phyloP scores from a whole-genome alignment of 2,797 vertebrate genomes.

The Siniperca scherzeri region DNA sequence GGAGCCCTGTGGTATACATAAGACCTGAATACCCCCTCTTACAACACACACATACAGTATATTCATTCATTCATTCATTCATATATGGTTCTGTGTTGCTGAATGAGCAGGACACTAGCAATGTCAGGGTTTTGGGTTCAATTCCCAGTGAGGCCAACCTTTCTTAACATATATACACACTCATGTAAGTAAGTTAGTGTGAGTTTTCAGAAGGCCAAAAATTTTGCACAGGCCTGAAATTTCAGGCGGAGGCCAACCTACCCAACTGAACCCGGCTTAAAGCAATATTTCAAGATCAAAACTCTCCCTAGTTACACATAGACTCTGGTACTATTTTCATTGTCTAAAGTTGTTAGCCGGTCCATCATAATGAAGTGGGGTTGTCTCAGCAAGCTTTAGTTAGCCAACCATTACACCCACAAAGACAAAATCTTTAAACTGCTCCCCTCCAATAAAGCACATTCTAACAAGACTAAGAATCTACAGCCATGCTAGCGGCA shows the following conservation, averaged over 20 bases:
- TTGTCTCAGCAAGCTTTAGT: background rate
- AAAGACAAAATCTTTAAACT: background rate
- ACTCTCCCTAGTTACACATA: background rate
- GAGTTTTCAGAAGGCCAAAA: background rate
- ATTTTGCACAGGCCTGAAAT: background rate
- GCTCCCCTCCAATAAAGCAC: background rate
- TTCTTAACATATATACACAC: background rate
- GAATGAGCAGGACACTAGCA: slow-evolving; percentile 19
- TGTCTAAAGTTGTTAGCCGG: background rate
- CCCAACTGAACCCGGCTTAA: background rate
- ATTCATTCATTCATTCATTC: slow-evolving; percentile 38
- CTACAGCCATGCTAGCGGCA: background rate
- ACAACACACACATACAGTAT: slow-evolving; percentile 51
- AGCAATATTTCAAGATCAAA: background rate
- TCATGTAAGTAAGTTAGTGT: background rate
- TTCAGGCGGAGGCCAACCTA: background rate
- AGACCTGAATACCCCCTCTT: slow-evolving; percentile 57
- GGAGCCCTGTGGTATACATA: slow-evolving; percentile 71
- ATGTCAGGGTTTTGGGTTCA: slow-evolving; percentile 24
- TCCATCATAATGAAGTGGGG: background rate
- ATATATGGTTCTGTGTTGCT: slow-evolving; percentile 19
- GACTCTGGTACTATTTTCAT: background rate
- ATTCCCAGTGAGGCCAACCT: background rate
- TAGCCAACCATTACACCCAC: background rate
- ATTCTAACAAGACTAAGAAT: background rate